Evolutionary conservation across 2,888 invertebrate genomes (phyloP).

Genomic region (Achlya flavicornis): DNA sequence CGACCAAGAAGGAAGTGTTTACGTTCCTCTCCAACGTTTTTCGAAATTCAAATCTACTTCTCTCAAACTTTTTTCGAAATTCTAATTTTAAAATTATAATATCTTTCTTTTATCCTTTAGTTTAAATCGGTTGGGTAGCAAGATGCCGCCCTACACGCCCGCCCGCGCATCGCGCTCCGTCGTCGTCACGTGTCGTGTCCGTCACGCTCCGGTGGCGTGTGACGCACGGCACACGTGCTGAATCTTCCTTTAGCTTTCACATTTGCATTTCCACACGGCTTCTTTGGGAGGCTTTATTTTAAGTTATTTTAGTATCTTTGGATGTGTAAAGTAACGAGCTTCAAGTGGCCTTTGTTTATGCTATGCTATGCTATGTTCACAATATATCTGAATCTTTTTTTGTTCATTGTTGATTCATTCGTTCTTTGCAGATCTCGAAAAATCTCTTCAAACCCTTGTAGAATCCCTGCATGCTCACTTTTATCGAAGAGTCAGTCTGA

Average conservation of each 20-base stretch:
- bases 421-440: too few species aligned
- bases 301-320: background rate
- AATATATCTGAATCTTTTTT: background rate
- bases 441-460: too few species aligned
- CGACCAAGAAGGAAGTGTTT: too few species aligned
- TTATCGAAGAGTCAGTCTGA: too few species aligned
- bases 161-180: background rate
- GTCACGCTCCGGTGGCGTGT: slow-evolving; percentile 9
- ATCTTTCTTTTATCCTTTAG: background rate
- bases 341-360: too few species aligned
- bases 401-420: too few species aligned
- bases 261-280: background rate
- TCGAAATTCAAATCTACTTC: too few species aligned
- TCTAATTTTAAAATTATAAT: background rate
- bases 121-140: background rate
- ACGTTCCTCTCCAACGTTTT: too few species aligned
- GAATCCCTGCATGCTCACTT: too few species aligned
- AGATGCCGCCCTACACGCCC: background rate
- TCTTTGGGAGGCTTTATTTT: background rate
- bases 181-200: slow-evolving; percentile 11
- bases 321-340: too few species aligned
- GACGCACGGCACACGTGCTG: slow-evolving; percentile 5
- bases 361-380: background rate
- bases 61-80: background rate
- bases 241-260: background rate